phyloP scores from a whole-genome alignment of 2,888 invertebrate genomes.

The Folsomia manolachei region DNA sequence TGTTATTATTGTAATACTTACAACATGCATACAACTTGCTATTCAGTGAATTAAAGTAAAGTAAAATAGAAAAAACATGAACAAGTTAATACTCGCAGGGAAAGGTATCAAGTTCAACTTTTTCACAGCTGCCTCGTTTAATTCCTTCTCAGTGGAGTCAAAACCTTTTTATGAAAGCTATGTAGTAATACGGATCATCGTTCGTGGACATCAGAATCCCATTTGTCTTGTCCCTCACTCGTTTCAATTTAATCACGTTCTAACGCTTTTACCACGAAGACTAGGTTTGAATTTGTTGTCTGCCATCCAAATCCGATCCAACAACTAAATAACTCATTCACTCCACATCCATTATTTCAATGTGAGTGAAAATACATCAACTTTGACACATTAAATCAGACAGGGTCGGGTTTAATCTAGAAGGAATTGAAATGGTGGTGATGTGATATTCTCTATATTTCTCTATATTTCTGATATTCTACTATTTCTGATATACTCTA shows the following conservation, averaged over 20 bases:
- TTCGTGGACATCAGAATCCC: conserved; percentile 31
- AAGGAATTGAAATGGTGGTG: no score
- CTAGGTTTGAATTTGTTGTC: conserved; percentile 11
- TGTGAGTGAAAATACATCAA: no score
- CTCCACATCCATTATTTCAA: no score
- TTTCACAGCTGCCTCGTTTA: conserved; percentile 22
- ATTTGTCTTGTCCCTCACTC: conserved; percentile 26
- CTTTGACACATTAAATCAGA: no score
- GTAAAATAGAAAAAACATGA: no score
- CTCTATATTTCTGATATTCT: no score
- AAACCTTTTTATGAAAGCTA: conserved; percentile 21
- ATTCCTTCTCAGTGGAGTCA: background rate
- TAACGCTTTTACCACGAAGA: conserved; percentile 42
- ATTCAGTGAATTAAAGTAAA: no score
- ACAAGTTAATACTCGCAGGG: background rate
- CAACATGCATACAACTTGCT: background rate
- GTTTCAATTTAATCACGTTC: conserved; percentile 43
- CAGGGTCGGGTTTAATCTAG: no score
- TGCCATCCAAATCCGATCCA: conserved; percentile 8
- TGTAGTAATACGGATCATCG: conserved; percentile 24
- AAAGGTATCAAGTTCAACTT: conserved; percentile 17
- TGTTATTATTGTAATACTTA: background rate
- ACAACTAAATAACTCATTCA: background rate
- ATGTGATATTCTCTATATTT: background rate
- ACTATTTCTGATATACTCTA: no score